phyloP scores from a whole-genome alignment of 2,113 vertebrate genomes.

The Brachirus orientalis region DNA sequence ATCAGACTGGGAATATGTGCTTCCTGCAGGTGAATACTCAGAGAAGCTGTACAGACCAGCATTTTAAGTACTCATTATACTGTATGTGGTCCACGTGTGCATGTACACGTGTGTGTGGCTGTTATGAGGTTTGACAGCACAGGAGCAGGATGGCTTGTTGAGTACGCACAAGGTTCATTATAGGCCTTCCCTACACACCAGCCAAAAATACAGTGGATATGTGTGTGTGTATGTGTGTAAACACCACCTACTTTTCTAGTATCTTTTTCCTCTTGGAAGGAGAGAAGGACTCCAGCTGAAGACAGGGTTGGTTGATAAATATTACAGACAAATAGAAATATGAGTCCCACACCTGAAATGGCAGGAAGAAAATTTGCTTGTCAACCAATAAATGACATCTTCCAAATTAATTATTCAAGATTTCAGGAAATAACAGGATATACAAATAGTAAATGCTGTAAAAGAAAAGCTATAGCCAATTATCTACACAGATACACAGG shows the following conservation, averaged over 20 bases:
- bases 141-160: background rate
- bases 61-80: slow-evolving; percentile 15
- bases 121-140: slow-evolving; percentile 5
- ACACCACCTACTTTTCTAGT: slow-evolving; percentile 92
- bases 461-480: background rate
- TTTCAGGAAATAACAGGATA: background rate
- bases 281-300: slow-evolving; percentile 96
- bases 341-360: slow-evolving; percentile 94
- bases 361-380: background rate
- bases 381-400: background rate
- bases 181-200: background rate
- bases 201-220: background rate
- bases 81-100: background rate
- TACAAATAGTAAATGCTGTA: no score
- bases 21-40: slow-evolving; percentile 10
- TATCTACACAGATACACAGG: background rate
- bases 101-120: slow-evolving; percentile 14
- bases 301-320: slow-evolving; percentile 98
- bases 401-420: background rate
- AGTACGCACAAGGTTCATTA: background rate
- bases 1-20: background rate
- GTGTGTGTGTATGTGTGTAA: background rate
- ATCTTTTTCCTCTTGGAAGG: slow-evolving; percentile 97
- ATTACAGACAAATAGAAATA: slow-evolving; percentile 99
- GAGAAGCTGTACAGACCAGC: background rate